phyloP scores from a whole-genome alignment of 2,888 invertebrate genomes.

The Dioctria rufipes region DNA sequence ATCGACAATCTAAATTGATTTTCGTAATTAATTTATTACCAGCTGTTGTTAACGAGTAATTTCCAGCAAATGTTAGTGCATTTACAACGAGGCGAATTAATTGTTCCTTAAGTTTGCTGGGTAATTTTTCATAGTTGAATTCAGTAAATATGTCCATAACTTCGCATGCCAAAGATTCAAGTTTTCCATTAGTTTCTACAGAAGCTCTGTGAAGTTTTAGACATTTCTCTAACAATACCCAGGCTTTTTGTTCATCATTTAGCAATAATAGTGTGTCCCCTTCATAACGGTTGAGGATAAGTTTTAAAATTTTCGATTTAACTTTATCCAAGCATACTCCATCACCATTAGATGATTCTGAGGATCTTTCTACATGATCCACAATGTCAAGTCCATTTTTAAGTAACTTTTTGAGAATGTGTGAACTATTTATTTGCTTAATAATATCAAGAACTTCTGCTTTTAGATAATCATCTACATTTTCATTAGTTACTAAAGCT shows the following conservation, averaged over 20 bases:
- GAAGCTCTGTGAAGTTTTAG: slow-evolving; percentile 73
- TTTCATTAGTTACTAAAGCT: slow-evolving; percentile 66
- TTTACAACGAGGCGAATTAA: slow-evolving; percentile 74
- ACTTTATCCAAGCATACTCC: slow-evolving; percentile 70
- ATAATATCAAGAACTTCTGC: slow-evolving; percentile 73
- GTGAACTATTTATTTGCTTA: slow-evolving; percentile 71
- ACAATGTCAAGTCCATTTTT: slow-evolving; percentile 66
- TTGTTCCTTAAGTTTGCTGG: slow-evolving; percentile 70
- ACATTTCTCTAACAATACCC: slow-evolving; percentile 75
- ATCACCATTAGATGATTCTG: background rate
- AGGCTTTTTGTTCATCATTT: slow-evolving; percentile 71
- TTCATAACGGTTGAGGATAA: slow-evolving; percentile 75
- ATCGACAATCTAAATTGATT: slow-evolving; percentile 76
- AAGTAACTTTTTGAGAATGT: slow-evolving; percentile 71
- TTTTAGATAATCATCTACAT: slow-evolving; percentile 72
- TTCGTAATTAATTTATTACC: slow-evolving; percentile 79
- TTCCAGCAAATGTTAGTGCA: slow-evolving; percentile 74
- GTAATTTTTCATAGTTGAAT: slow-evolving; percentile 70
- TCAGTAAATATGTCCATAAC: slow-evolving; percentile 65
- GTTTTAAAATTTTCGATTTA: slow-evolving; percentile 73
- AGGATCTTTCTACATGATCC: slow-evolving; percentile 34
- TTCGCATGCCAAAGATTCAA: slow-evolving; percentile 66
- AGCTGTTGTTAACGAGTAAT: slow-evolving; percentile 75
- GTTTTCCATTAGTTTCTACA: slow-evolving; percentile 62
- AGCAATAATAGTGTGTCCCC: slow-evolving; percentile 71